Conservation (phyloP, 2,797 vertebrate species). For the Naso thynnoides region DNA sequence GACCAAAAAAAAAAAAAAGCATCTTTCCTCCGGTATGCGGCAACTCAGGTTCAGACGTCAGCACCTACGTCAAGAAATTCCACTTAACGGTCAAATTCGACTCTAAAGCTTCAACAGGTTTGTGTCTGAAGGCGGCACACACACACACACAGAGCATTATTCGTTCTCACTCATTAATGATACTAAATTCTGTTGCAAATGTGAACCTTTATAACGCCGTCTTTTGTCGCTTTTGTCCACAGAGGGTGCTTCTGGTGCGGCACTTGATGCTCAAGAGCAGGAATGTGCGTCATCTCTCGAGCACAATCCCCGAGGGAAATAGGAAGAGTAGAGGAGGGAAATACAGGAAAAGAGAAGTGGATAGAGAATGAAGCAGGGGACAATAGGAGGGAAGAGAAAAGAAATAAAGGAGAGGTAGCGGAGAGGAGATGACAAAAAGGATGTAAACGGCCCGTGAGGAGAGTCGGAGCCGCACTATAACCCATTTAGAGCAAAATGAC, state of each 20-base stretch:
- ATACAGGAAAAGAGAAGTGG: neutral
- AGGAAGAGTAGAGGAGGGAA: neutral
- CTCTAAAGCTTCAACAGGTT: slow-evolving; percentile 29
- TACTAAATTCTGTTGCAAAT: neutral
- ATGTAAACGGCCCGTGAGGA: neutral
- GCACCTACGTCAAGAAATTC: slow-evolving; percentile 43
- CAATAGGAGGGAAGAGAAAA: neutral
- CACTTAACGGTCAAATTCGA: neutral
- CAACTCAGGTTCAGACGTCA: slow-evolving; percentile 40
- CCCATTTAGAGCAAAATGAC: slow-evolving; percentile 8
- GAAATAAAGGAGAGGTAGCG: neutral
- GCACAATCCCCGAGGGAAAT: neutral
- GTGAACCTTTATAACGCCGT: slow-evolving; percentile 3
- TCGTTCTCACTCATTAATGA: slow-evolving; percentile 6
- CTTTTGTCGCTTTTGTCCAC: slow-evolving; percentile 40
- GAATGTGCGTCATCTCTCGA: slow-evolving; percentile 61
- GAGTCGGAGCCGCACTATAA: neutral
- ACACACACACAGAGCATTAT: neutral
- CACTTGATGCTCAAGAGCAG: slow-evolving; percentile 53
- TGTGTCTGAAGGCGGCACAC: neutral
- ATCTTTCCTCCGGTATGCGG: neutral
- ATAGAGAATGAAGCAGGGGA: neutral
- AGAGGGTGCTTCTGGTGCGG: neutral
- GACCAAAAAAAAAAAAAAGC: neutral
- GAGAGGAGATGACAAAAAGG: neutral